A percentile compares a stretch with the other conserved stretches of the same genome.
Evolutionary conservation across 2,797 vertebrate species (phyloP).

Genomic region (Acridotheres tristis): DNA sequence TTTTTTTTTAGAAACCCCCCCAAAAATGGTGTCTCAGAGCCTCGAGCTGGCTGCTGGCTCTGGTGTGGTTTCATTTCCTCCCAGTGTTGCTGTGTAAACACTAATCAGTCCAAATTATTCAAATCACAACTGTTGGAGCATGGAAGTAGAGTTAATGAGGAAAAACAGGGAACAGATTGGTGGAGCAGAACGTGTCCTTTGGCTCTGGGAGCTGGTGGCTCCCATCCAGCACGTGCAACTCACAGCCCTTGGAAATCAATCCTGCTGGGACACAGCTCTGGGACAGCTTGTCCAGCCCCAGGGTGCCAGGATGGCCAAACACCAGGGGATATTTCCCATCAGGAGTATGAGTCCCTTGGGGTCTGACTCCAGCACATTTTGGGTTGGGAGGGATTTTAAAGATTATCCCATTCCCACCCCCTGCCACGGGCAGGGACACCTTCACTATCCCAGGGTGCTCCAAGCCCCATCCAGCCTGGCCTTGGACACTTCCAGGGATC

Average conservation of each 20-base stretch:
- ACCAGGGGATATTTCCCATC: neutral
- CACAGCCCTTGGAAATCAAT: neutral
- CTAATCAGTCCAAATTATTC: constrained; percentile 48
- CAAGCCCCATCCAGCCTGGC: rapidly evolving
- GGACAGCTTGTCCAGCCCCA: neutral
- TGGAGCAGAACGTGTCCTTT: constrained; percentile 29
- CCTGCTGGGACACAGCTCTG: neutral
- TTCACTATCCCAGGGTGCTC: rapidly evolving
- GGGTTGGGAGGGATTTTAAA: neutral
- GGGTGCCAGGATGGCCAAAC: neutral
- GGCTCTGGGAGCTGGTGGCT: constrained; percentile 15
- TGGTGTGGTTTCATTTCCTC: constrained; percentile 6
- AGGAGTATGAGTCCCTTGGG: neutral
- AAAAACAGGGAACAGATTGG: neutral
- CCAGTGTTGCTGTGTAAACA: constrained; percentile 50
- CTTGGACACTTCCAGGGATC: neutral
- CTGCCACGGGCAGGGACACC: rapidly evolving
- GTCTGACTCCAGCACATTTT: rapidly evolving
- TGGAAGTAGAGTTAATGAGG: constrained; percentile 2
- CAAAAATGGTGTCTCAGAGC: neutral
- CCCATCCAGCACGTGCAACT: neutral
- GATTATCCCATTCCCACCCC: rapidly evolving
- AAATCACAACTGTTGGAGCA: neutral
- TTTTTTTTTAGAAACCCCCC: neutral
- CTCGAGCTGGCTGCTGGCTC: neutral